Conservation (phyloP, 2,888 invertebrate genomes). For the Cyclophora albipunctata region DNA sequence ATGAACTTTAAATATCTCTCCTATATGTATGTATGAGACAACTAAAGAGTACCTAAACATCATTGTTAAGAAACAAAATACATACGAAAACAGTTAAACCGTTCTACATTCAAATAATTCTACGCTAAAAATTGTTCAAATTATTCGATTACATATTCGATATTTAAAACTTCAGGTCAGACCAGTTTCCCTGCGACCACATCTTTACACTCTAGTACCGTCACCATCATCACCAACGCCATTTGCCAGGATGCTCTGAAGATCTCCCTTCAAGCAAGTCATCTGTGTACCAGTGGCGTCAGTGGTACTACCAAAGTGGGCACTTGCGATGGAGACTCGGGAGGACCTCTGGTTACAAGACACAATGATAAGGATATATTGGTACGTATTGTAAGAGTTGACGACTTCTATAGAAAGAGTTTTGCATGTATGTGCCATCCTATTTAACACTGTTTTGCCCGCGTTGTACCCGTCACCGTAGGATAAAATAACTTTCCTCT, state of each 20-base stretch:
- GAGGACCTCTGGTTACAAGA: constrained; percentile 28
- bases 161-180: constrained; percentile 30
- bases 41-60: too few species aligned
- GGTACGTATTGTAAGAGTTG: constrained; percentile 8
- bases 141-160: too few species aligned
- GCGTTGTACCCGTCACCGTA: neutral
- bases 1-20: too few species aligned
- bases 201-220: constrained; percentile 29
- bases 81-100: too few species aligned
- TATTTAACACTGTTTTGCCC: too few species aligned
- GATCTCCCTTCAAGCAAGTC: constrained; percentile 24
- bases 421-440: too few species aligned
- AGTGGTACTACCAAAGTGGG: constrained; percentile 22
- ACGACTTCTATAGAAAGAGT: too few species aligned
- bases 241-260: constrained; percentile 26
- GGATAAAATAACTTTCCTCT: neutral
- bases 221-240: constrained; percentile 34
- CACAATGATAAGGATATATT: constrained; percentile 12
- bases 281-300: constrained; percentile 33
- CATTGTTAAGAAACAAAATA: too few species aligned
- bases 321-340: constrained; percentile 38
- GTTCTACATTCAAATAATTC: too few species aligned
- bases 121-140: too few species aligned
- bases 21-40: too few species aligned
- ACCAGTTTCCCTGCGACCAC: constrained; percentile 35